Evolutionary conservation across 2,888 invertebrate species (phyloP), one percentile per base, ranked within the genome.

Genomic region (Nomada fabriciana): DNA sequence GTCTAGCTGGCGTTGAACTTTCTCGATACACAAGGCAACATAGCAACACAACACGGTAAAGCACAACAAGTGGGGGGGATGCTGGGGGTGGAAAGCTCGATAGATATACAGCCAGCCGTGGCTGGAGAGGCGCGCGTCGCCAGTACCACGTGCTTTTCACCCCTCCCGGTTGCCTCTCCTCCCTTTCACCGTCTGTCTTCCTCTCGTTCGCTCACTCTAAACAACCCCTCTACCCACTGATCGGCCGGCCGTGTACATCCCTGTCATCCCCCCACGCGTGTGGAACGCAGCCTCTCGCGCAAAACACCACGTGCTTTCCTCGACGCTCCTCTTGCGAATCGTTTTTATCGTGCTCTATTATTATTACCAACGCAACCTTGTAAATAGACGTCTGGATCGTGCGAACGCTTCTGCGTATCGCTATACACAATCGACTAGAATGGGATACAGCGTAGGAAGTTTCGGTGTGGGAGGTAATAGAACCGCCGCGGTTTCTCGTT

Each of bases 1-100:
- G 94, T 93, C 93, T 94, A 91, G 90, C 93, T 90, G 92, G 94
- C 94, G 93, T 94, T 93, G 94, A 94, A 92, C 91, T 94, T 94
- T 93, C 94, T 92, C 93, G 92, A 93, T 92, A 93, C 92, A 93
- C 92, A 92, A 93, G 92, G 92, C 92, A 93, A 92, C 93, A 93
- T 91, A 92, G 92, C 93, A 93, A 93, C 93, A 93, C 92, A 92
- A 92, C 92, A 92, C 88, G 84, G 91, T 92, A 91, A 91, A 93
- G 94, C 93, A 94, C 94, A 94, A 94, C 93, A 94, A 94, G 94
- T 93, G 94, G 93, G 91, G 90, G 91, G 89, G 91, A 89, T 86
- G 88, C 86, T 85, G 89, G 83, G 90, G 90, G 92, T 89, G 90
- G 91, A 91, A 83, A 92, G 90, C 91, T 88, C 91, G 91, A 92